Base-by-base conservation (phyloP, 2,888 invertebrate species). In the Bimastos eiseni region DNA sequence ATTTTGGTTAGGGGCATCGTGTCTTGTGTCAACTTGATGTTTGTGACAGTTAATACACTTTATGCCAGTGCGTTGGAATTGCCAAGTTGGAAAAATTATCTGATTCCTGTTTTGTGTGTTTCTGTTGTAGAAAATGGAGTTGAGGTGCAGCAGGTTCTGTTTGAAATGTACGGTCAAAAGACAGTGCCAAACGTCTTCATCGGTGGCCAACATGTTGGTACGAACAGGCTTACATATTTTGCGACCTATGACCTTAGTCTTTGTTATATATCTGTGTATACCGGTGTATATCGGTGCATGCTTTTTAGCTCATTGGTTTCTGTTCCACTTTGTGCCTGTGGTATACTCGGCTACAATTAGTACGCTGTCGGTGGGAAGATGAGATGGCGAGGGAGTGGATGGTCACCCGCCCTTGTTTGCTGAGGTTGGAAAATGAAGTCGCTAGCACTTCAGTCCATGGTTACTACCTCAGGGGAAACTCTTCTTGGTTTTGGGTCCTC, bases 141-240 rank as follows among this genome's bases (percentile, higher is more conserved):
- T 86, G 86, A 86, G 17, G 11, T 86, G 37, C 86, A 86, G 17
- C 11, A 86, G 37, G 0, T 6, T 6, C 93, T 96, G 55, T 92
- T 93, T 11, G 94, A 94, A 89, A 93, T 95, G 91, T 95, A 95
- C 17, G 95, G 95, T 3, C 96, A 95, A 92, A 94, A 93, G 21
- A 96, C 96, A 1, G 96, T 96, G 2, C 96, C 96, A 11, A 96
- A 96, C 93, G 96, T 96, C 2, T 96, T 95, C 92, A 95, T 96
- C 89, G 94, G 94, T 90, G 95, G 95, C 36, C 93, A 94, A 86
- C 96, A 96, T 93, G 34, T 86, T 37, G 86, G 86, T 86, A 24
- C 13, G 83, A 41, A 33, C n/a, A n/a, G n/a, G n/a, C n/a, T n/a
- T n/a, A n/a, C n/a, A n/a, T n/a, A n/a, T n/a, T n/a, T n/a, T n/a